Conservation (phyloP, 2,797 vertebrate species). For the Chiloscyllium punctatum region DNA sequence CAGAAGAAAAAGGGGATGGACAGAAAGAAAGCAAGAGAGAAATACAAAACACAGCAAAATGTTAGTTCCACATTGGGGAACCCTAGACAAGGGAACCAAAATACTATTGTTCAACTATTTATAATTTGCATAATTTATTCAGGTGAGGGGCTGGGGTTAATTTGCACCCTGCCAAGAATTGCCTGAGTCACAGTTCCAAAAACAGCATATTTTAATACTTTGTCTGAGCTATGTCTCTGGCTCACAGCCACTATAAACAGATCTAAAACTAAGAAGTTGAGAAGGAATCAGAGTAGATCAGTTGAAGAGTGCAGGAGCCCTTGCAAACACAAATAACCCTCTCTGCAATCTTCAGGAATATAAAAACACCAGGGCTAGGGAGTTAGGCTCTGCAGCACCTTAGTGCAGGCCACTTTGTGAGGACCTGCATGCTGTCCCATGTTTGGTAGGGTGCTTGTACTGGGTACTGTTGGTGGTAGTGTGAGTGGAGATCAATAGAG, state of each 20-base stretch:
- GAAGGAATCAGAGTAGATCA: neutral
- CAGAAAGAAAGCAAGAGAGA: neutral
- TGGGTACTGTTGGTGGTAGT: neutral
- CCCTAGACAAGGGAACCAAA: neutral
- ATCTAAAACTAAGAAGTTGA: neutral
- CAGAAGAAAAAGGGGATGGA: neutral
- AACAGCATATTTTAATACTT: constrained; percentile 28
- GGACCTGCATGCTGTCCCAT: neutral
- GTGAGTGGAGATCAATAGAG: neutral
- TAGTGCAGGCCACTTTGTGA: neutral
- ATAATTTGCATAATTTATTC: constrained; percentile 28
- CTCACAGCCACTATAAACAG: constrained; percentile 17
- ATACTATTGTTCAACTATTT: neutral
- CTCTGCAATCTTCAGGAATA: neutral
- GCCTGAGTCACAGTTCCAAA: constrained; percentile 12
- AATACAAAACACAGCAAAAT: neutral
- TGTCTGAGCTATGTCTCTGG: constrained; percentile 5
- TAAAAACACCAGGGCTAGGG: neutral
- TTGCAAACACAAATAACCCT: neutral
- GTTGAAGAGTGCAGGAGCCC: neutral
- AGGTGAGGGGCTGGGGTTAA: constrained; percentile 16
- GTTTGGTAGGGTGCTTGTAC: neutral
- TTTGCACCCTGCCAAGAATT: constrained; percentile 4
- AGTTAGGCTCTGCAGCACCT: neutral
- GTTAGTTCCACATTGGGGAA: neutral